Base-by-base conservation (phyloP, 2,113 vertebrate genomes). In the Rhizomys pruinosus region DNA sequence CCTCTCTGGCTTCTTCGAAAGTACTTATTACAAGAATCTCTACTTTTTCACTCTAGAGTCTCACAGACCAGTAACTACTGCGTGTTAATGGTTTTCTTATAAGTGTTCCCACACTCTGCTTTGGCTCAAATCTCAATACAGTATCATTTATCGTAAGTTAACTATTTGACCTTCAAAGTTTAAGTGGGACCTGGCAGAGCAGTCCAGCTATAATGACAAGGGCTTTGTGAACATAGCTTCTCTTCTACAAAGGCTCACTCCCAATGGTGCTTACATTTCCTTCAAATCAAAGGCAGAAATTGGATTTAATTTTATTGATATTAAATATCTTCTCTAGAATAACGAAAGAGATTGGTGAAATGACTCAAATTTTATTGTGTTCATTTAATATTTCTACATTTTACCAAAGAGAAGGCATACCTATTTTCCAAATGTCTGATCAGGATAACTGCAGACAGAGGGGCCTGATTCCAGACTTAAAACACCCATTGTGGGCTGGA, bases 91-190 rank as follows among this genome's bases (percentile, higher is more conserved):
- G 93, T 85, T 95, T 95, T 96, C 94, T 94, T 94, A 94, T 94
- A 96, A 88, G 94, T 73, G 92, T 97, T 97, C 96, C 96, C 95
- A 97, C 95, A 97, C 91, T 84, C 91, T 81, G 93, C 94, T 85
- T 96, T 97, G 96, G 84, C 95, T 96, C 81, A 92, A 87, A 95
- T 95, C 88, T 95, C 96, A 94, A 39, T 69, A 66, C 76, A 79
- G 95, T 96, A 96, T 96, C 94, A 82, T 79, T 96, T 97, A 86
- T 96, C 96, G 84, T 94, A 96, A 97, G 95, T 94, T 95, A 94
- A 95, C 90, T 92, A 95, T 96, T 88, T 97, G 96, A 97, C 94
- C 96, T 96, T 96, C 92, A 90, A 44, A 90, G 90, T 86, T 96
- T 92, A 96, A 88, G 69, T 25, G 61, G 39, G 80, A 80, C 74